Evolutionary conservation across 2,797 vertebrate genomes (phyloP).

Genomic region (Toxotes lorentzi): DNA sequence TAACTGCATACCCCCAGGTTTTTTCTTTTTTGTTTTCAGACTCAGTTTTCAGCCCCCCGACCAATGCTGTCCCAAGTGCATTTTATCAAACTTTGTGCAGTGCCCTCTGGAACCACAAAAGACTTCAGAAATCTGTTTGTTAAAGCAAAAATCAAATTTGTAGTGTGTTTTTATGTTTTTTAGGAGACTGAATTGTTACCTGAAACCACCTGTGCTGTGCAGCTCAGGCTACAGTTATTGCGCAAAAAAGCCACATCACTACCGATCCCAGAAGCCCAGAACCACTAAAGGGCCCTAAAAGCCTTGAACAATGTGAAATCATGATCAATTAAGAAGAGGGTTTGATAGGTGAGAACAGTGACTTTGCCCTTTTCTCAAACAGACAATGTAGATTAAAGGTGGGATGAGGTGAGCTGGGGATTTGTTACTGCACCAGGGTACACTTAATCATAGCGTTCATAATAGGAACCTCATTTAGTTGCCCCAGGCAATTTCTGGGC

Average conservation of each 20-base stretch:
- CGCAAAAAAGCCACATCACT: slow-evolving; percentile 19
- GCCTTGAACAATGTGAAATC: slow-evolving; percentile 60
- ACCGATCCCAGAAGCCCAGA: neutral
- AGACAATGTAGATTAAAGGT: slow-evolving; percentile 79
- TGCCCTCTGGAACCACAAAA: neutral
- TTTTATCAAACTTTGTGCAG: neutral
- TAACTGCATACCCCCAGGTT: neutral
- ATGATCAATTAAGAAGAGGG: slow-evolving; percentile 60
- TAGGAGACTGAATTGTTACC: neutral
- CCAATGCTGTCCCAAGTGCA: neutral
- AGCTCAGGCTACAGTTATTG: slow-evolving; percentile 20
- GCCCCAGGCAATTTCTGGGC: slow-evolving; percentile 74
- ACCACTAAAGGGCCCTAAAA: slow-evolving; percentile 22
- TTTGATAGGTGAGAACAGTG: slow-evolving; percentile 72
- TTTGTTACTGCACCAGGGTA: slow-evolving; percentile 71
- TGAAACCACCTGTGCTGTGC: neutral
- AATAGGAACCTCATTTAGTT: slow-evolving; percentile 75
- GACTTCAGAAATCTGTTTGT: neutral
- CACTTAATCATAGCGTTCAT: slow-evolving; percentile 78
- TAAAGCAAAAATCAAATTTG: neutral
- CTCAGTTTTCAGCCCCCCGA: neutral
- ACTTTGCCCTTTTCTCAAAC: slow-evolving; percentile 75
- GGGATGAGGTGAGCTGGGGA: slow-evolving; percentile 65
- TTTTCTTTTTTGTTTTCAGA: neutral
- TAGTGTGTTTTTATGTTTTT: neutral